These are phyloP conservation scores for Naso thynnoides DNA, from an alignment of 2,797 vertebrate species.

Conservation along the genomic window DNA sequence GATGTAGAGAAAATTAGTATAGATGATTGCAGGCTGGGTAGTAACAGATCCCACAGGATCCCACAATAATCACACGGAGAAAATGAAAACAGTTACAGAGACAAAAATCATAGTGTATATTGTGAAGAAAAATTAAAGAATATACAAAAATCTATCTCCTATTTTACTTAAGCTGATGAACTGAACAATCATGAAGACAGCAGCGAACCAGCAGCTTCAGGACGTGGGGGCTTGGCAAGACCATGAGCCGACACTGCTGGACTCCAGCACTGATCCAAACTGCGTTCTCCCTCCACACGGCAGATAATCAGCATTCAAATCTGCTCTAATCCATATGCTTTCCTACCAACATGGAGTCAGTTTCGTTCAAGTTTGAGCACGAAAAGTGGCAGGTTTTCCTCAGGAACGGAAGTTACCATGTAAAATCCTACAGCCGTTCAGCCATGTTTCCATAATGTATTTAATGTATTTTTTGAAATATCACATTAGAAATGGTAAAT, in stretches of 20 bases:
- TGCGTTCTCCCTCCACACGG: constrained; percentile 4
- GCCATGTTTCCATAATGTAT: no score
- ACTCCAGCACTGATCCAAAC: constrained; percentile 28
- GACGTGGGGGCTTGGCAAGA: constrained; percentile 8
- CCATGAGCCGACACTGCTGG: constrained; percentile 6
- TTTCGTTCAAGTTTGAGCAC: no score
- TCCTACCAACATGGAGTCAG: no score
- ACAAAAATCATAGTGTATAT: neutral
- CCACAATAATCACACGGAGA: neutral
- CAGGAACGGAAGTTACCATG: no score
- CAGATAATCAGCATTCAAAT: constrained; percentile 30
- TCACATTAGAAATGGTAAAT: no score
- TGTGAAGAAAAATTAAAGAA: no score
- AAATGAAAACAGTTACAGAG: neutral
- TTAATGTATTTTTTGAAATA: no score
- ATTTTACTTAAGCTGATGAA: no score
- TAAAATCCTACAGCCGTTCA: no score
- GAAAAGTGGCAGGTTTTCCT: no score
- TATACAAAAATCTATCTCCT: no score
- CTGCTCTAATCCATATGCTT: neutral
- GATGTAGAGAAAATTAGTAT: neutral
- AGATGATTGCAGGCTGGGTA: neutral
- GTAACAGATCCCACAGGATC: constrained; percentile 19
- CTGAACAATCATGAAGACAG: neutral
- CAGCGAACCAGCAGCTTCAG: neutral